Conservation (phyloP, 2,888 invertebrate genomes). For the Beris chalybata region DNA sequence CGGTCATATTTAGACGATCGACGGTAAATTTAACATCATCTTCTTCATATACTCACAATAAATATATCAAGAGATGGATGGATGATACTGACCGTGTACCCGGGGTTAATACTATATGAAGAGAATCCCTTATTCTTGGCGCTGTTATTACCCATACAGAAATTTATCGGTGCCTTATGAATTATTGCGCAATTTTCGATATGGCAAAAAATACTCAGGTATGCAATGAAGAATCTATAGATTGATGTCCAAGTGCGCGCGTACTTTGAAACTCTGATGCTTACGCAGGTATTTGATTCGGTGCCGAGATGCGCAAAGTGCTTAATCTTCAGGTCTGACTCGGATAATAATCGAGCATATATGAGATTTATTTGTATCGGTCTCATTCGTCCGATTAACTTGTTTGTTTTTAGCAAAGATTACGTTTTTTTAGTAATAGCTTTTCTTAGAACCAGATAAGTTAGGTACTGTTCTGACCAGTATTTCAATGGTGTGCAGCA, state of each 20-base stretch:
- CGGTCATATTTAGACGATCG: slow-evolving; percentile 7
- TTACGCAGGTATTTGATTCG: slow-evolving; percentile 20
- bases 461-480: too few species aligned
- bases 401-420: slow-evolving; percentile 22
- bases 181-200: slow-evolving; percentile 44
- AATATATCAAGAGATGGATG: too few species aligned
- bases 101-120: too few species aligned
- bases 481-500: too few species aligned
- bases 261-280: slow-evolving; percentile 25
- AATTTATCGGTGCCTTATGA: slow-evolving; percentile 44
- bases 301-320: neutral
- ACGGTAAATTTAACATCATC: neutral
- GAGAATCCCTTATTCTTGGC: slow-evolving; percentile 9
- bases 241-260: slow-evolving; percentile 29
- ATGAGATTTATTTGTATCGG: slow-evolving; percentile 14
- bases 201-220: slow-evolving; percentile 39
- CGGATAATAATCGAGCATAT: neutral
- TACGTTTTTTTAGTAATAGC: too few species aligned
- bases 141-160: slow-evolving; percentile 36
- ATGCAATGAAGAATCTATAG: neutral
- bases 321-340: slow-evolving; percentile 8
- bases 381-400: slow-evolving; percentile 27
- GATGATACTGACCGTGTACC: too few species aligned
- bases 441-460: too few species aligned
- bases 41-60: too few species aligned